phyloP scores from a whole-genome alignment of 2,797 vertebrate species.

The Gadopsis marmoratus region DNA sequence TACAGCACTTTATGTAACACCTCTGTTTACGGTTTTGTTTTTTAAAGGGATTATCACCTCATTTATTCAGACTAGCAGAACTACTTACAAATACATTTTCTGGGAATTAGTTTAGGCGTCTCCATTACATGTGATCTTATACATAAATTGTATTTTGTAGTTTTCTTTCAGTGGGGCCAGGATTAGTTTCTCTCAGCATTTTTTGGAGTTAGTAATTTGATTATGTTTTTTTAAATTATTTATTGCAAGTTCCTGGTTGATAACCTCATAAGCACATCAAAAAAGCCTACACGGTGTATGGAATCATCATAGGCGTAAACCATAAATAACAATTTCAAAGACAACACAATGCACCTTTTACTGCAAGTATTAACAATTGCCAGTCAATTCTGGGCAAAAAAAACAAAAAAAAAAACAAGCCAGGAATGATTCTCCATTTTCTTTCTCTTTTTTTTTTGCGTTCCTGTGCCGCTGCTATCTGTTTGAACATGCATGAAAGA shows the following conservation, averaged over 20 bases:
- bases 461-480: constrained; percentile 62
- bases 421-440: constrained; percentile 50
- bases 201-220: constrained; percentile 8
- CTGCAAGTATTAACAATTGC: constrained; percentile 74
- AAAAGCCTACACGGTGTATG: constrained; percentile 28
- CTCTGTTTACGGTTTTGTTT: too few relatives aligned
- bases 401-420: constrained; percentile 71
- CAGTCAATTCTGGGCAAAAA: constrained; percentile 64
- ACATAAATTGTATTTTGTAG: background rate
- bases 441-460: constrained; percentile 34
- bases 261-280: constrained; percentile 50
- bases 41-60: background rate
- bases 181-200: constrained; percentile 36
- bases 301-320: constrained; percentile 68
- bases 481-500: constrained; percentile 81
- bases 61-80: background rate
- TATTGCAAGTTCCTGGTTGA: constrained; percentile 60
- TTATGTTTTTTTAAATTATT: constrained; percentile 31
- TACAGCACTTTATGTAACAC: background rate
- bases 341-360: constrained; percentile 60
- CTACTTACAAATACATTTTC: background rate
- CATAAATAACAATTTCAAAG: constrained; percentile 79
- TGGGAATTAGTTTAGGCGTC: background rate
- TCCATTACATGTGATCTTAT: background rate
- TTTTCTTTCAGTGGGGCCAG: background rate